Evolutionary conservation across 2,113 vertebrate genomes (phyloP), one percentile per base, ranked within the genome.

Genomic region (Dolichallabes microphthalmus): DNA sequence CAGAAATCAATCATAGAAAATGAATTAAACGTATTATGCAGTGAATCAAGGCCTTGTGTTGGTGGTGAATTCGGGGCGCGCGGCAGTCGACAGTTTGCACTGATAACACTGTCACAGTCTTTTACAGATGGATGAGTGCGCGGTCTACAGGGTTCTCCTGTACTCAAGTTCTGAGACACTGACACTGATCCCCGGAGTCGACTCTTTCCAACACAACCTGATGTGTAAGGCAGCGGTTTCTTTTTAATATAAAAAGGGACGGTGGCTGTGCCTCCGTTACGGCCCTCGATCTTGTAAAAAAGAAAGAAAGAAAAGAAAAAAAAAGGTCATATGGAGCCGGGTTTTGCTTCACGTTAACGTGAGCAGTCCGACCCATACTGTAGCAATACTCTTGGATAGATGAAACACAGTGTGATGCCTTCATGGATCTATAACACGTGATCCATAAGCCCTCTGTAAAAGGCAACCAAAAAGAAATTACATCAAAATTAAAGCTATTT

Each of bases 21-120:
- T 17, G 4, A 77, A 84, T 52, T 11, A 6, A 52, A 50, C 76
- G 2, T n/a, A 39, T 81, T 64, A 25, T 17, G 39, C 79, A 52
- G 50, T 22, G 60, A 82, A 45, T 64, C 63, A 63, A 64, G 79
- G 85, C 85, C 77, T 80, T 32, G 85, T 22, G 50, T 64, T n/a
- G 57, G 85, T 80, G n/a, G 55, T 35, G 30, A 60, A 30, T 12
- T 53, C 30, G 30, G 20, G 78, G 39, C 45, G 45, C 35, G 17
- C 35, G 20, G 52, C 63, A 11, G 52, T 39, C 27, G 14, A 39
- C 50, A 1, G 52, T 71, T 13, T 57, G 30, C 57, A n/a, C 22
- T 12, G 66, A 58, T n/a, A 73, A 83, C 52, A 58, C 52, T 53
- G 64, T 80, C 30, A 15, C 1, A 35, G 66, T 35, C 45, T 71